Conservation (phyloP, 2,888 invertebrate species). For the Drosophila borborema region DNA sequence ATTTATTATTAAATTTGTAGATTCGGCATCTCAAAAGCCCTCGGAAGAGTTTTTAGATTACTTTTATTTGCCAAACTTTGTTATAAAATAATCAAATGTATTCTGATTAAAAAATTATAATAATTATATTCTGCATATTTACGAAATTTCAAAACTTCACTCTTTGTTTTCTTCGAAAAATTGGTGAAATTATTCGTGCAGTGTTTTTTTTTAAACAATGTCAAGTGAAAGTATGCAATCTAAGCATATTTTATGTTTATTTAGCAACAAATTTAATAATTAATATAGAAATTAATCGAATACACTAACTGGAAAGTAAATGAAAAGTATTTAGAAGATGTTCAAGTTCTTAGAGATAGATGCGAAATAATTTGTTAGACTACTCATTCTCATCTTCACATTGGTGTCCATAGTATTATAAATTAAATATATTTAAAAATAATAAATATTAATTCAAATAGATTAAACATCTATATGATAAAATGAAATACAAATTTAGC, state of each 20-base stretch:
- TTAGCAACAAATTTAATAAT: background rate
- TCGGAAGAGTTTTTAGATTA: background rate
- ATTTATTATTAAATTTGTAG: too few relatives aligned
- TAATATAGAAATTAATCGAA: background rate
- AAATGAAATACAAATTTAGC: background rate
- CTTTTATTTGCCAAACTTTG: background rate
- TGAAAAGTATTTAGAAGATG: background rate
- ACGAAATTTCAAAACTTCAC: background rate
- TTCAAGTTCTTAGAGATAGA: background rate
- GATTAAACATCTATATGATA: too few relatives aligned
- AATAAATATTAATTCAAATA: background rate
- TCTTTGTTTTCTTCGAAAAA: background rate
- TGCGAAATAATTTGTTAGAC: background rate
- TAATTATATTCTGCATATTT: background rate
- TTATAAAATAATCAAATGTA: background rate
- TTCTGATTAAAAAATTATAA: background rate
- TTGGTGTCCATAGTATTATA: background rate
- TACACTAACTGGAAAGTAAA: background rate
- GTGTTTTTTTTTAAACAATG: background rate
- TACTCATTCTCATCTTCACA: background rate
- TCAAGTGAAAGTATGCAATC: constrained; percentile 1
- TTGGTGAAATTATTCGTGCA: background rate
- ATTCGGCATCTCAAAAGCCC: background rate
- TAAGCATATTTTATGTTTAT: constrained; percentile 3
- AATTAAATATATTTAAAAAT: background rate